Evolutionary conservation across 2,888 invertebrate genomes (phyloP), one percentile per base, ranked within the genome.

Genomic region (Drosophila borealis): DNA sequence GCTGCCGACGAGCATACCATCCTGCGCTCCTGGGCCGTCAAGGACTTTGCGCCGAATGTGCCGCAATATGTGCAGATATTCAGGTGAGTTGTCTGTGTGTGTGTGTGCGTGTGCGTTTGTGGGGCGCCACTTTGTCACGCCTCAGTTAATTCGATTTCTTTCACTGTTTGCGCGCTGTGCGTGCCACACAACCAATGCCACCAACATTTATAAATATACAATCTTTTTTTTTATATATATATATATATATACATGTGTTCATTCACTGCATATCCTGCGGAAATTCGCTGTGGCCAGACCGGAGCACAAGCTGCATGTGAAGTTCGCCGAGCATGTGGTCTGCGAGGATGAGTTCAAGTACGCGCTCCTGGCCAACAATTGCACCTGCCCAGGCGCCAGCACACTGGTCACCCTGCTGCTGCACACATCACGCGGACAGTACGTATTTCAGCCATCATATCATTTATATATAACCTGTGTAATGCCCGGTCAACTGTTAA

Each of bases 271-370:
- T 59, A 63, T 73, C 67, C 74, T 66, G 70, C 70, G 78, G 72
- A 84, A 74, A 74, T 83, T 44, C 55, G 33, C 49, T 70, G 55
- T 53, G 78, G 63, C 67, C 54, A 95, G 98, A 90, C 98, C 99
- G 57, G 99, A 99, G 93, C 99, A 99, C 93, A 99, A 99, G 92
- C 94, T 99, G 83, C 99, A 99, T 93, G 99, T 99, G 49, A 98
- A 99, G 93, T 99, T 99, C 93, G 99, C 99, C 42, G 99, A 99
- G 92, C 98, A 97, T 92, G 98, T 99, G 14, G 99, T 99, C 37
- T 99, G 99, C 93, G 99, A 99, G 93, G 99, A 99, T 92, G 99
- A 99, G 93, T 98, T 99, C 93, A 99, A 99, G 93, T 99, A 99
- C 92, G 99, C 99, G 21, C 94, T 99, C 66, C 93, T 99, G 80